Evolutionary conservation across 2,113 vertebrate species (phyloP).

Genomic region (Symphodus melops): DNA sequence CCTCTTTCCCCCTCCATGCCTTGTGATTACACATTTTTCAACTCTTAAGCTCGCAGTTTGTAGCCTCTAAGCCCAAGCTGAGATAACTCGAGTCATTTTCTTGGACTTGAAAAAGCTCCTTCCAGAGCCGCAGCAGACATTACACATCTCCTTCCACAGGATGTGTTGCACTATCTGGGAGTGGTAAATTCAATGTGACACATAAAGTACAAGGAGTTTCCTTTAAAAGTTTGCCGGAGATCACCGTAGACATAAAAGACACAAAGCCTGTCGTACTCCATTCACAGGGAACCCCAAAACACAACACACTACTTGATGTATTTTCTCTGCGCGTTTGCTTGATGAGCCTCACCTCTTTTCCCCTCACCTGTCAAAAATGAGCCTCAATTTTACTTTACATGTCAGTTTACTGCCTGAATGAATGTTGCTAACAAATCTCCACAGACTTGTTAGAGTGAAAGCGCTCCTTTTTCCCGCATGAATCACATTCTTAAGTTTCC

Average conservation of each 20-base stretch:
- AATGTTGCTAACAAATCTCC: background rate
- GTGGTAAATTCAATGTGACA: background rate
- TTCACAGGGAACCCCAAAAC: background rate
- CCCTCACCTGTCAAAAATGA: background rate
- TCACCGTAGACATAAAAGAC: constrained; percentile 3
- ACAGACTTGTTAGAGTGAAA: background rate
- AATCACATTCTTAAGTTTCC: background rate
- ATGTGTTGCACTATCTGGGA: background rate
- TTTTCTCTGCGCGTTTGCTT: background rate
- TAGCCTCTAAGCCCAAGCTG: background rate
- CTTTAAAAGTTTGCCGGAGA: background rate
- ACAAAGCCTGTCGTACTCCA: background rate
- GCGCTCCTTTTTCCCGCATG: background rate
- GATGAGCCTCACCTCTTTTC: background rate
- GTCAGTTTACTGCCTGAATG: background rate
- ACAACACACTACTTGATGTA: background rate
- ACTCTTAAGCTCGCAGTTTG: background rate
- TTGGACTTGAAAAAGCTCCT: background rate
- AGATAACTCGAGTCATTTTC: background rate
- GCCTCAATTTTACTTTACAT: background rate
- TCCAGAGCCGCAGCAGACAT: background rate
- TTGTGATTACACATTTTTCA: background rate
- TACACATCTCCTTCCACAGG: background rate
- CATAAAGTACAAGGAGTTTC: background rate
- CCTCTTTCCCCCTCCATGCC: background rate